These are phyloP conservation scores for Uropetala carovei DNA, from an alignment of 2,888 invertebrate genomes.

Conservation along the genomic window DNA sequence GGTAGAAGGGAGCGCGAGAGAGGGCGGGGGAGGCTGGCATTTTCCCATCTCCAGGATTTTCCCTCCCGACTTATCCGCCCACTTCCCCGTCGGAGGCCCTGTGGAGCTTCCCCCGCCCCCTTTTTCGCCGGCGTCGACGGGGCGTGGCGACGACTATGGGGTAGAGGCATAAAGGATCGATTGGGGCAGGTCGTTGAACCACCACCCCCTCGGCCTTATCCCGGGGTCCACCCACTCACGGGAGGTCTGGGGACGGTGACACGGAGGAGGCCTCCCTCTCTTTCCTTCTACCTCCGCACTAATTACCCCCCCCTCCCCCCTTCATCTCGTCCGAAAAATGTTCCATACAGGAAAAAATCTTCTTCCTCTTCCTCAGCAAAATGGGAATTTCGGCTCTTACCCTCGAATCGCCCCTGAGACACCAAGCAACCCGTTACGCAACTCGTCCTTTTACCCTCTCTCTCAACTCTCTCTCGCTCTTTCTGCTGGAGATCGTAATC, in stretches of 20 bases:
- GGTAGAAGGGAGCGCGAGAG: background rate
- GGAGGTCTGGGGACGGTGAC: conserved; percentile 58
- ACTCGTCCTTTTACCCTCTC: too few species aligned
- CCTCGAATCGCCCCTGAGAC: too few species aligned
- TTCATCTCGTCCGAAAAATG: too few species aligned
- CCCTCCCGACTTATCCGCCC: conserved; percentile 35
- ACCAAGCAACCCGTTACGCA: too few species aligned
- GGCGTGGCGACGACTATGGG: conserved; percentile 74
- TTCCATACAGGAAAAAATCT: too few species aligned
- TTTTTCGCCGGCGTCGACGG: conserved; percentile 70
- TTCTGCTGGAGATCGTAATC: background rate
- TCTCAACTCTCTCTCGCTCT: too few species aligned
- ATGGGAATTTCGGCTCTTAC: too few species aligned
- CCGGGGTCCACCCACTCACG: conserved; percentile 65
- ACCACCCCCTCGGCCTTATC: conserved; percentile 68
- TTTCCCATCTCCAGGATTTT: conserved; percentile 40
- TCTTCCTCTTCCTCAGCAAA: too few species aligned
- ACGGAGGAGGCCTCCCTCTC: background rate
- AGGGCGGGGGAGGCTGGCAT: conserved; percentile 1
- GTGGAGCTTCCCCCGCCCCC: conserved; percentile 75
- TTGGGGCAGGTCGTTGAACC: conserved; percentile 64
- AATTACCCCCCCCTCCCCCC: too few species aligned
- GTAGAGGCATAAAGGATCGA: conserved; percentile 51
- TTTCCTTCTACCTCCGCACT: too few species aligned
- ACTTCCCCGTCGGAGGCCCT: conserved; percentile 67